Evolutionary conservation across 2,113 vertebrate species (phyloP).

Genomic region (Phaethon lepturus): DNA sequence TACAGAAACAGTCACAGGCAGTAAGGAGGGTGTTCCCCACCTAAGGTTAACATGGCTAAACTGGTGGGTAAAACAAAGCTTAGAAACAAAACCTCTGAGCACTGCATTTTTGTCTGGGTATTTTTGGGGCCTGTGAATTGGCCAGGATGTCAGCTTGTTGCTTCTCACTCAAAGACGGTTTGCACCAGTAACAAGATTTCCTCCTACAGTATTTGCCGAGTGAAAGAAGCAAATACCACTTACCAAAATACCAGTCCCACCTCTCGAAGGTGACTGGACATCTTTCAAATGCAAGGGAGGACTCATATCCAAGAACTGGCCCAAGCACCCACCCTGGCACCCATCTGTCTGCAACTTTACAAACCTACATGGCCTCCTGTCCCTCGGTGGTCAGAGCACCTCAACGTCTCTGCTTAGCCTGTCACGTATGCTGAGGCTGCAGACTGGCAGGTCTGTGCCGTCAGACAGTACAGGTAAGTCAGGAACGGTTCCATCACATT

Average conservation of each 20-base stretch:
- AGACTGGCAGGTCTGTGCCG: background rate
- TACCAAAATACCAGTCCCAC: background rate
- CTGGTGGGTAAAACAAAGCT: background rate
- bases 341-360: background rate
- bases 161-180: background rate
- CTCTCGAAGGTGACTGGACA: background rate
- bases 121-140: background rate
- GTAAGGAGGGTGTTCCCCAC: background rate
- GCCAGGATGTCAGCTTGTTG: background rate
- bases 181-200: background rate
- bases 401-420: background rate
- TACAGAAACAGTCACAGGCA: background rate
- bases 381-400: background rate
- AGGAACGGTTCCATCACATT: background rate
- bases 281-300: background rate
- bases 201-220: background rate
- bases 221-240: background rate
- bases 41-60: background rate
- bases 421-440: background rate
- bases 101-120: background rate
- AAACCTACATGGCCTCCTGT: rapidly evolving
- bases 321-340: background rate
- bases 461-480: background rate
- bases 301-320: background rate
- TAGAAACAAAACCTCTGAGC: background rate